Conservation (phyloP, 2,113 vertebrate genomes). For the Martes martes region DNA sequence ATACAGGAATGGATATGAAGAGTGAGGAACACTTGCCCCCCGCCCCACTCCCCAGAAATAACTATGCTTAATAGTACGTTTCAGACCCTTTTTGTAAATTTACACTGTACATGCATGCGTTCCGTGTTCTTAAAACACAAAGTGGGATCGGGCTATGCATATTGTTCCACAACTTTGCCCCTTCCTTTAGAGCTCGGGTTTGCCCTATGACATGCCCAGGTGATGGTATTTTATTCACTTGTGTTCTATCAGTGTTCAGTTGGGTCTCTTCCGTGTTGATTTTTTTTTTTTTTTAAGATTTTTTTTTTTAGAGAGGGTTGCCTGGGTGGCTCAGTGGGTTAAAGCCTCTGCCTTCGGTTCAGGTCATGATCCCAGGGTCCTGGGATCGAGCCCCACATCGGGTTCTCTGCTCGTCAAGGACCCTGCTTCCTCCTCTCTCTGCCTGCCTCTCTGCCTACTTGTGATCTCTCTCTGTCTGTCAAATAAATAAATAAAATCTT, state of each 20-base stretch:
- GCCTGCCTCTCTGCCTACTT: no score
- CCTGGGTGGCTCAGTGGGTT: no score
- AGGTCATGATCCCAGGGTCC: no score
- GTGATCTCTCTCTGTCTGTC: no score
- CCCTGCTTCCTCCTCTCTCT: no score
- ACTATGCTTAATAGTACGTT: neutral
- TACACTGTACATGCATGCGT: neutral
- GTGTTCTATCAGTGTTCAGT: neutral
- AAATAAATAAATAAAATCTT: no score
- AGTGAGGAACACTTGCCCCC: neutral
- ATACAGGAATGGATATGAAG: neutral
- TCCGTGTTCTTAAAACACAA: neutral
- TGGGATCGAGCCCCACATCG: no score
- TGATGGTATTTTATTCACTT: neutral
- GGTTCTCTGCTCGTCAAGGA: no score
- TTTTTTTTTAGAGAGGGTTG: neutral
- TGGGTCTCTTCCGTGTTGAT: neutral
- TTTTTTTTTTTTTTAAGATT: neutral
- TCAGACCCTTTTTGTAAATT: constrained; percentile 9
- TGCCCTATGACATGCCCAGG: neutral
- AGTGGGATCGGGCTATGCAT: neutral
- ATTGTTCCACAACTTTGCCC: neutral
- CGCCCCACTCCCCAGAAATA: neutral
- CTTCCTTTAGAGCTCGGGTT: neutral
- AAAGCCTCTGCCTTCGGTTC: no score